These are phyloP conservation scores for Aphelinus atriplicis DNA, from an alignment of 1,140 invertebrate genomes.

Conservation along the genomic window DNA sequence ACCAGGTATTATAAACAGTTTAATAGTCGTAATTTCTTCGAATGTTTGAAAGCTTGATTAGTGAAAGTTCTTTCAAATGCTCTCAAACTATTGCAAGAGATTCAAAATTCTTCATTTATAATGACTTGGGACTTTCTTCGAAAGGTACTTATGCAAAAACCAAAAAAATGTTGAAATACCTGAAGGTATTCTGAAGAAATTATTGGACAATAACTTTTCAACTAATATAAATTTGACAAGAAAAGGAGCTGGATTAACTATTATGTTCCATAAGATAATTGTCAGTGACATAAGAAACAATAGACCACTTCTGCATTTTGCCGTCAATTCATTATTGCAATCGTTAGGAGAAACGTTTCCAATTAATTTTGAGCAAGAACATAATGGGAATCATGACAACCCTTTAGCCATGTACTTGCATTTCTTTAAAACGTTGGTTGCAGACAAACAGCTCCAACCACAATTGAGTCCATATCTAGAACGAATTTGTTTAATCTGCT, in stretches of 20 bases:
- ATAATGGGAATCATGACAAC: conserved; percentile 46
- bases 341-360: conserved; percentile 47
- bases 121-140: conserved; percentile 5
- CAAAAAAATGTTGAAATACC: conserved; percentile 45
- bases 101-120: no score
- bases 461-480: conserved; percentile 63
- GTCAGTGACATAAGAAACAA: conserved; percentile 70
- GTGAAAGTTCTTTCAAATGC: background rate
- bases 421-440: conserved; percentile 66
- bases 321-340: conserved; percentile 54
- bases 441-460: conserved; percentile 65
- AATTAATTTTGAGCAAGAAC: background rate
- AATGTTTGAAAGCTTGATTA: background rate
- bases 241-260: conserved; percentile 80
- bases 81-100: conserved; percentile 1
- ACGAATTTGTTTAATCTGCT: conserved; percentile 62
- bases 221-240: conserved; percentile 70
- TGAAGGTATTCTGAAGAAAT: conserved; percentile 46
- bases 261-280: conserved; percentile 79
- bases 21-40: no score
- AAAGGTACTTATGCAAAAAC: conserved; percentile 47
- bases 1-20: conserved; percentile 47
- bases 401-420: conserved; percentile 66
- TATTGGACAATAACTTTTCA: conserved; percentile 44
- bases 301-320: conserved; percentile 59